Evolutionary conservation across 2,797 vertebrate species (phyloP), one percentile per base, ranked within the genome.

Genomic region (Mus caroli): DNA sequence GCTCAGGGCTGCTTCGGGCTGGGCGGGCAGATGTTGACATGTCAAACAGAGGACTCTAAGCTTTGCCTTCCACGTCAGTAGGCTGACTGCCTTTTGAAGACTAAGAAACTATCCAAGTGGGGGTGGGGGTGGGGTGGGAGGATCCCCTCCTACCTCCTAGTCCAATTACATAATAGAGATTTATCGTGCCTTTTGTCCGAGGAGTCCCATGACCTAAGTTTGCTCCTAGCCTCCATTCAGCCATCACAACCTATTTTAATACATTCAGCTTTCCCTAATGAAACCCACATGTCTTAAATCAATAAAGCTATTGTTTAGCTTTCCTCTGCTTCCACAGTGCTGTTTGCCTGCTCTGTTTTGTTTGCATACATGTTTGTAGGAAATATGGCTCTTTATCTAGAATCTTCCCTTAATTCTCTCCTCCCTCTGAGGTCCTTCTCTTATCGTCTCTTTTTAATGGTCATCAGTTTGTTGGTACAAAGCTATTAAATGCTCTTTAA

Each of bases 211-310:
- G 97, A 97, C 97, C 97, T 91, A 82, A 90, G 93, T 96, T 97
- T 97, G 91, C 97, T 97, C 96, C 88, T 92, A 94, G 95, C 89
- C 83, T 96, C 0, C 14, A 71, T 96, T 97, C 80, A 64, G 97
- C 85, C 96, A 97, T 96, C 96, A 95, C 95, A 96, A 95, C 84
- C 96, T 92, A 97, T 97, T 97, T 97, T 97, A 96, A 95, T 95
- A 95, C 91, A 92, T 95, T 96, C n/a, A 8, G 92, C 73, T 92
- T 86, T 82, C 85, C 77, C 89, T 97, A 97, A 98, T 97, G 97
- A 96, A 97, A 97, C 88, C 97, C 97, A 97, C 96, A 97, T 98
- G 97, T 97, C 97, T 96, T 97, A 97, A 97, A 97, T 97, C 97
- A 98, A 96, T 98, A 98, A 97, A 96, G 91, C 88, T 90, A 96